Percentiles rank a stretch among this genome's conserved stretches.
Evolutionary conservation across 2,888 invertebrate species (phyloP).

Genomic region (Apodemia zela): DNA sequence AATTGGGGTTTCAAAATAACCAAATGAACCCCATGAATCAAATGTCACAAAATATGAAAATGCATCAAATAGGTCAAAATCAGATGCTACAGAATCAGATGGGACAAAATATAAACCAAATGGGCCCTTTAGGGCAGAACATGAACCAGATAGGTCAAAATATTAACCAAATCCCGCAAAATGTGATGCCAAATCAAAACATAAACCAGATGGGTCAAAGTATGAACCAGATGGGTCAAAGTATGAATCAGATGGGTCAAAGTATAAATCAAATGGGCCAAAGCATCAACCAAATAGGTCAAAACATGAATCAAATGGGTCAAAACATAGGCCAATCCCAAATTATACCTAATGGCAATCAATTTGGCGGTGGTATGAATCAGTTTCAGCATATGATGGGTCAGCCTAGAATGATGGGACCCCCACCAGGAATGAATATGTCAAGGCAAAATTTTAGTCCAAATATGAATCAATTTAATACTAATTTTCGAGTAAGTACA

Average conservation of each 20-base stretch:
- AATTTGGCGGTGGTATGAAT: constrained; percentile 54
- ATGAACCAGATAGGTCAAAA: constrained; percentile 37
- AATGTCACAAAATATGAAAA: constrained; percentile 34
- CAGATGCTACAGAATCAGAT: constrained; percentile 41
- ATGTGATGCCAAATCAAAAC: constrained; percentile 39
- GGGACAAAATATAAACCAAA: constrained; percentile 39
- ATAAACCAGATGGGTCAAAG: constrained; percentile 42
- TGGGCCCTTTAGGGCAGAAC: constrained; percentile 35
- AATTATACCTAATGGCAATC: constrained; percentile 59
- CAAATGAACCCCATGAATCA: constrained; percentile 38
- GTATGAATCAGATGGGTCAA: constrained; percentile 43
- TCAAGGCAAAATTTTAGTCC: constrained; percentile 62
- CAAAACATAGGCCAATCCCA: constrained; percentile 33
- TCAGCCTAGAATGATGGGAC: constrained; percentile 61
- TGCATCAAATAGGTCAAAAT: constrained; percentile 40
- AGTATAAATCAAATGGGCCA: constrained; percentile 36
- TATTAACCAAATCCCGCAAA: constrained; percentile 47
- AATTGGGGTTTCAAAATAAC: constrained; percentile 42
- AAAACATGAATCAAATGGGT: constrained; percentile 38
- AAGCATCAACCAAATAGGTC: constrained; percentile 40
- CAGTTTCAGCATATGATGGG: constrained; percentile 62
- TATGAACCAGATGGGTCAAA: constrained; percentile 46
- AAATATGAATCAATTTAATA: constrained; percentile 58
- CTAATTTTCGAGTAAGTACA: constrained; percentile 69
- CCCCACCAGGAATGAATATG: constrained; percentile 64